A percentile compares a stretch with the other conserved stretches of the same genome.
Evolutionary conservation across 2,113 vertebrate genomes (phyloP).

Genomic region (Clupea harengus): DNA sequence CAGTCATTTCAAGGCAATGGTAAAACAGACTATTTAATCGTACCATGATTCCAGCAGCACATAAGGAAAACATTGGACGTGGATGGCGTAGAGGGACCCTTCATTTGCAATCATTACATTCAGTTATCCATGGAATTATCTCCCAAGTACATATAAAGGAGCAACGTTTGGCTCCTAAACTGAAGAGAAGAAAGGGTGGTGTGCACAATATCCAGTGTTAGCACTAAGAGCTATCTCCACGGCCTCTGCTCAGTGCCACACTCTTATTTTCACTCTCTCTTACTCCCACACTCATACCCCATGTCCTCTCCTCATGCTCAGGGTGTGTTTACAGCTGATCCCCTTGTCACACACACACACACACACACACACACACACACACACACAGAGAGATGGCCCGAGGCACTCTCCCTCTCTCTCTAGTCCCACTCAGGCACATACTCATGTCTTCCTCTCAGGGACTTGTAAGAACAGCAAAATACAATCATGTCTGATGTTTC

Average conservation of each 20-base stretch:
- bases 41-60: neutral
- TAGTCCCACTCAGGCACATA: neutral
- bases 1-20: neutral
- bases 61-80: slow-evolving; percentile 1
- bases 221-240: neutral
- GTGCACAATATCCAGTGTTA: neutral
- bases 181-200: neutral
- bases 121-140: neutral
- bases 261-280: neutral
- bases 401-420: slow-evolving; percentile 1
- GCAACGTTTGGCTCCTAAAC: neutral
- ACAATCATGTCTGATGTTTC: slow-evolving; percentile 36
- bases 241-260: neutral
- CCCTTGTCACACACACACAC: slow-evolving; percentile 7
- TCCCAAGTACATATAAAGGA: neutral
- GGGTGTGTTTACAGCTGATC: neutral
- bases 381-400: neutral
- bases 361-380: slow-evolving; percentile 21
- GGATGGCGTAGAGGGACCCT: neutral
- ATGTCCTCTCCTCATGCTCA: neutral
- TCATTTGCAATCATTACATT: neutral
- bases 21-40: neutral
- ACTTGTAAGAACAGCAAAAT: slow-evolving; percentile 29
- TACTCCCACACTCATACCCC: neutral
- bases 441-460: neutral